A percentile compares a stretch with the other conserved stretches of the same genome.
phyloP scores from a whole-genome alignment of 2,888 invertebrate species.

The Cryptosula pallasiana region DNA sequence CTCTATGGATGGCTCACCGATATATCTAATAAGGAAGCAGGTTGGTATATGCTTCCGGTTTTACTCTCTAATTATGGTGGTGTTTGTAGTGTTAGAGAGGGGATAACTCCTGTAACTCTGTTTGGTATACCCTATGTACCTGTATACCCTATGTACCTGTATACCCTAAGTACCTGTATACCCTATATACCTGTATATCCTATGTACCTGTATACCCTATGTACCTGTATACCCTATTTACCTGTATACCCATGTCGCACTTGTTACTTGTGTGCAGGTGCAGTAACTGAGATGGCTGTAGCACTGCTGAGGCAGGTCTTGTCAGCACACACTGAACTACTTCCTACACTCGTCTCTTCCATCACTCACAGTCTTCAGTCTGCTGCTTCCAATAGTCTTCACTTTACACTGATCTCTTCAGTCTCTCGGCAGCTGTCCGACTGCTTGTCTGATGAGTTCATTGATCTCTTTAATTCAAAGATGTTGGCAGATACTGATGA shows the following conservation, averaged over 20 bases:
- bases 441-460: background rate
- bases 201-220: no score
- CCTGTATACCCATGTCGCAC: no score
- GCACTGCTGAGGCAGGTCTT: background rate
- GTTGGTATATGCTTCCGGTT: no score
- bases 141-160: no score
- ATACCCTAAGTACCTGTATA: no score
- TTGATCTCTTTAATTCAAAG: background rate
- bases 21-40: background rate
- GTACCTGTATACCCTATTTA: no score
- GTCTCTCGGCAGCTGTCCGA: background rate
- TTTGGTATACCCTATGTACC: no score
- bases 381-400: background rate
- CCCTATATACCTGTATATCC: no score
- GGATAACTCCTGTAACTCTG: no score
- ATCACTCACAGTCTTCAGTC: background rate
- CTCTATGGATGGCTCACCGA: background rate
- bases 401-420: background rate
- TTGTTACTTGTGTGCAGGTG: no score
- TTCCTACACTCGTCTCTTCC: background rate
- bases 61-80: no score
- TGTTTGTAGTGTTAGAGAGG: no score
- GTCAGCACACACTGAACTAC: background rate
- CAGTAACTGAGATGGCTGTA: background rate
- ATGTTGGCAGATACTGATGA: background rate